Conservation (phyloP, 1,140 invertebrate species). For the Ostrea edulis region DNA sequence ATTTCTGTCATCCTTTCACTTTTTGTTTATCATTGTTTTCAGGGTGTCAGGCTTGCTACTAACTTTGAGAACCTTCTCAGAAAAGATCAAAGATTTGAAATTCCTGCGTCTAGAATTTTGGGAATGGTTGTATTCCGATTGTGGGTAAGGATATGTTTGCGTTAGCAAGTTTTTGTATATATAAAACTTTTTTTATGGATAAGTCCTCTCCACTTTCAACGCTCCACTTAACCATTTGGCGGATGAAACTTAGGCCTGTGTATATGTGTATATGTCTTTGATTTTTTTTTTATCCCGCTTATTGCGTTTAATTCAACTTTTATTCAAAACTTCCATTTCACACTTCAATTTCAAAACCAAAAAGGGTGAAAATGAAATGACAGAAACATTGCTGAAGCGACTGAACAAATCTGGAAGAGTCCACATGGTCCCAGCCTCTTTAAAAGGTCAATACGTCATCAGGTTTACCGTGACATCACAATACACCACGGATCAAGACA, state of each 20-base stretch:
- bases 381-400: conserved; percentile 76
- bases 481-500: conserved; percentile 92
- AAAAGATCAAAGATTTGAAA: conserved; percentile 76
- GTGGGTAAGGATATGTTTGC: conserved; percentile 65
- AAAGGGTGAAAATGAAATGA: conserved; percentile 76
- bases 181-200: too few relatives aligned
- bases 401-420: conserved; percentile 77
- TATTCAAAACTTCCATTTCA: too few relatives aligned
- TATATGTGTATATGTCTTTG: too few relatives aligned
- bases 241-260: too few relatives aligned
- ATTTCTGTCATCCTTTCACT: background rate
- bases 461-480: conserved; percentile 95
- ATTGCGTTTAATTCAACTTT: too few relatives aligned
- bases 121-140: conserved; percentile 79
- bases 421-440: conserved; percentile 78
- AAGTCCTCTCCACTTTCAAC: too few relatives aligned
- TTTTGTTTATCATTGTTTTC: conserved; percentile 31
- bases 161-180: too few relatives aligned
- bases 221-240: too few relatives aligned
- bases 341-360: too few relatives aligned
- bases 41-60: conserved; percentile 76
- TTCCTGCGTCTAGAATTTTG: conserved; percentile 73
- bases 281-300: too few relatives aligned
- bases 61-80: conserved; percentile 75
- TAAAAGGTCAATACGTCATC: conserved; percentile 92